These are phyloP conservation scores for Capreolus pygargus DNA, from an alignment of 2,113 vertebrate species.

Conservation along the genomic window DNA sequence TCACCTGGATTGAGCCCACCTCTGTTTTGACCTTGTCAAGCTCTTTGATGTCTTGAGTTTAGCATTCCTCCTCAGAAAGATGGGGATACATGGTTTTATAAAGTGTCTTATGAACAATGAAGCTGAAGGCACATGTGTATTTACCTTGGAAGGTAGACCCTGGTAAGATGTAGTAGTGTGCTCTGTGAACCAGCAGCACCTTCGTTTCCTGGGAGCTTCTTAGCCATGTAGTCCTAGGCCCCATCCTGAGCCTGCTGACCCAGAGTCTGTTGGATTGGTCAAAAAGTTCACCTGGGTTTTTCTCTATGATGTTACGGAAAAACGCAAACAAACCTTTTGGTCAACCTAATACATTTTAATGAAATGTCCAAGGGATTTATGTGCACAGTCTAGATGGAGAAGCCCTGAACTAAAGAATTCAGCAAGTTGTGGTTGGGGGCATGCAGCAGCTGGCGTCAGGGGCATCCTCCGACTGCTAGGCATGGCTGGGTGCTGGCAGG, in stretches of 20 bases:
- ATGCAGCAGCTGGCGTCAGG: accelerated
- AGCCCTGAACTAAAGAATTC: neutral
- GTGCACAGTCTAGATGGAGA: neutral
- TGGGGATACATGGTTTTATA: neutral
- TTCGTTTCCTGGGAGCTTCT: neutral
- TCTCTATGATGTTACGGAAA: neutral
- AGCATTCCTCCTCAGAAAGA: neutral
- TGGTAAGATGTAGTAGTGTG: too few relatives aligned
- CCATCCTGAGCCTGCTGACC: neutral
- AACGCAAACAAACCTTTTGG: neutral
- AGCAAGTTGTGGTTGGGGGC: neutral
- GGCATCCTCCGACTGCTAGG: neutral
- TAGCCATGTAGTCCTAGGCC: neutral
- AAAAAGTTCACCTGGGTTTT: neutral
- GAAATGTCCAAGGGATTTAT: neutral
- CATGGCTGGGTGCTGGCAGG: neutral
- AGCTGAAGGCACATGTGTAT: neutral
- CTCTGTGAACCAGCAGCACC: neutral
- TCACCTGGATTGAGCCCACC: neutral
- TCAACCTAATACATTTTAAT: neutral
- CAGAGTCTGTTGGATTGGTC: neutral
- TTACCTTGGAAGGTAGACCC: neutral
- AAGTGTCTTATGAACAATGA: neutral
- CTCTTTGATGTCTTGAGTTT: neutral
- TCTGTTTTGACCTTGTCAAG: neutral